Evolutionary conservation across 1,140 invertebrate species (phyloP).

Genomic region (Bemisia tabaci): DNA sequence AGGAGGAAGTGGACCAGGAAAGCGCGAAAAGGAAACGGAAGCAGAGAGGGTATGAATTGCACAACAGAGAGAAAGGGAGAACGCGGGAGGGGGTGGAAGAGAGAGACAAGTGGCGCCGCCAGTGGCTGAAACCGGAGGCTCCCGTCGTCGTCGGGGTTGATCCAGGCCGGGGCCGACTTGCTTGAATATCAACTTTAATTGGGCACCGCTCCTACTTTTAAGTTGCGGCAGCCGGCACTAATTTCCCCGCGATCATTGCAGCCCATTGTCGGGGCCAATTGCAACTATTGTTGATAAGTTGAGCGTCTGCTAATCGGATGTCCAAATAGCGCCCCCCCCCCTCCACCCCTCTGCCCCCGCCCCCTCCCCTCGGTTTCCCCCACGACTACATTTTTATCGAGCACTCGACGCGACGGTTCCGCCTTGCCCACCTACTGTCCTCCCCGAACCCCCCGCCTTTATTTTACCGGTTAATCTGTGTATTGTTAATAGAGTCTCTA

Average conservation of each 20-base stretch:
- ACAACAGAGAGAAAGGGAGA: neutral
- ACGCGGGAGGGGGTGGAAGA: neutral
- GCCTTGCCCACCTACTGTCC: no score
- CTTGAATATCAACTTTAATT: neutral
- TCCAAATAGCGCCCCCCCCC: constrained; percentile 33
- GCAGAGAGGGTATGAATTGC: neutral
- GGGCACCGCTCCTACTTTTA: neutral
- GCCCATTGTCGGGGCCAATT: constrained; percentile 10
- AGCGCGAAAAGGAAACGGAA: neutral
- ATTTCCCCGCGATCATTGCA: constrained; percentile 19
- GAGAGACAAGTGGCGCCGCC: no score
- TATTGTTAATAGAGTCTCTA: neutral
- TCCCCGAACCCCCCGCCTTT: no score
- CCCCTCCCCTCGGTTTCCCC: constrained; percentile 17
- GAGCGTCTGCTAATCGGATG: constrained; percentile 38
- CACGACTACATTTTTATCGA: neutral
- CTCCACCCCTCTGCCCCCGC: constrained; percentile 11
- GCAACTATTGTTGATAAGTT: constrained; percentile 35
- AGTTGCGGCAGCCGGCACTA: constrained; percentile 6
- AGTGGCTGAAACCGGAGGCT: no score
- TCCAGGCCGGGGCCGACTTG: no score
- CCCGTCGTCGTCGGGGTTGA: no score
- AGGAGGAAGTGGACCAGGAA: neutral
- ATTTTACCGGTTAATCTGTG: neutral
- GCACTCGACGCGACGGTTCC: neutral